Base-by-base conservation (phyloP, 2,888 invertebrate genomes). In the Ennomos fuscantarius region DNA sequence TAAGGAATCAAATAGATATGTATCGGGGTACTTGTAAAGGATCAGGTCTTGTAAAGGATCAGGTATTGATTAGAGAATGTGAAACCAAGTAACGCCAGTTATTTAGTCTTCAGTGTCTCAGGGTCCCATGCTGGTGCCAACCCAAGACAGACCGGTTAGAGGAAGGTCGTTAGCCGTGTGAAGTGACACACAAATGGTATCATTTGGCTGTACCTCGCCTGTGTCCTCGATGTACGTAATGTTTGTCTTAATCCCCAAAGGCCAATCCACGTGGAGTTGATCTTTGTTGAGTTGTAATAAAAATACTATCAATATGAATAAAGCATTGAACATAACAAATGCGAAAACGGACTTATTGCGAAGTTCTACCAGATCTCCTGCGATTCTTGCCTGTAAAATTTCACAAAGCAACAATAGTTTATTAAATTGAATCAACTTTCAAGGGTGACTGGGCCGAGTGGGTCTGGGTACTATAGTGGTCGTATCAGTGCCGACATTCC, bases 301-400 rank as follows among this genome's bases (percentile, higher is more conserved):
- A 94, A 99, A 98, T 85, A 99, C 98, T 93, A 99, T 97, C 93
- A 99, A 96, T 89, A 99, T 98, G 95, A 99, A 99, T 86, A 99
- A 95, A 91, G 99, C 97, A 95, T 99, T 99, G 95, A 99, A 96
- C 99, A 99, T 99, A 94, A 99, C 97, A 95, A 99, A 99, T 86
- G 97, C 97, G 93, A 98, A 98, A 83, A 98, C 98, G 81, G 97
- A 97, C 92, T 98, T 98, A 95, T 99, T 99, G 84, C 99, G 95
- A 84, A 99, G 95, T 86, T 98, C 98, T 86, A 97, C 95, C 90
- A 99, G 94, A 92, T 98, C 98, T 80, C 94, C 93, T 81, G 97
- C 97, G 82, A 97, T 96, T 86, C 97, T 95, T 86, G 95, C 97
- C 97, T 97, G 94, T 90, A 94, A 94, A 89, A 87, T 81, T 82